A percentile compares a stretch with the other conserved stretches of the same genome.
phyloP scores from a whole-genome alignment of 2,797 vertebrate species.

The Manis javanica region DNA sequence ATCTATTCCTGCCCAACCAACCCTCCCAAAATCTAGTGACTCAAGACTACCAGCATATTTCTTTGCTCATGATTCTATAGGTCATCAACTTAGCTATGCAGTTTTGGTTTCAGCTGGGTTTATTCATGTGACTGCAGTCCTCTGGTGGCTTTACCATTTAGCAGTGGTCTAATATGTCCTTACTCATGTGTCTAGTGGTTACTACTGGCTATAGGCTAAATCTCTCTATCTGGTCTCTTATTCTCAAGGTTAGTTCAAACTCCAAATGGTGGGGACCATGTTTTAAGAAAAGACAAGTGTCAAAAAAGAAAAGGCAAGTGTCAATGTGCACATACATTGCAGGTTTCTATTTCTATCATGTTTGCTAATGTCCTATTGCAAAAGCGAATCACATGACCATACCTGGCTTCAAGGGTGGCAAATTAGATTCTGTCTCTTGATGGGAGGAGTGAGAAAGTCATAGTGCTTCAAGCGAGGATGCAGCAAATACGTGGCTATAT shows the following conservation, averaged over 20 bases:
- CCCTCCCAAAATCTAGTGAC: not conserved
- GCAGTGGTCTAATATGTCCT: not conserved
- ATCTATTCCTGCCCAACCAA: not conserved
- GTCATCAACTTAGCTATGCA: not conserved
- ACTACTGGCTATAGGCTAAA: not conserved
- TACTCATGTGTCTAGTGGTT: not conserved
- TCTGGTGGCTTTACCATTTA: not conserved
- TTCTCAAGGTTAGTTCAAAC: not conserved
- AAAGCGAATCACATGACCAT: slow-evolving; percentile 16
- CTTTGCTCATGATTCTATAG: not conserved
- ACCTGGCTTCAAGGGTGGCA: not conserved
- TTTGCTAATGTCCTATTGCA: not conserved
- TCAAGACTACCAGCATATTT: not conserved
- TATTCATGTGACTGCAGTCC: not conserved
- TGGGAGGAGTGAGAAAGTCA: not conserved
- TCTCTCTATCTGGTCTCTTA: not conserved
- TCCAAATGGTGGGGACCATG: not conserved
- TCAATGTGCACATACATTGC: not conserved
- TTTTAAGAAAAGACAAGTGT: slow-evolving; percentile 25
- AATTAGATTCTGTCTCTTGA: not conserved
- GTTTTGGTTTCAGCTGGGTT: not conserved
- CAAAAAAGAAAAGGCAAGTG: not conserved
- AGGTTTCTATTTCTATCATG: not conserved
- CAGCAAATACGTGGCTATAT: not conserved
- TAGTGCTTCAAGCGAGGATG: not conserved